Evolutionary conservation across 2,113 vertebrate species (phyloP).

Genomic region (Zingel zingel): DNA sequence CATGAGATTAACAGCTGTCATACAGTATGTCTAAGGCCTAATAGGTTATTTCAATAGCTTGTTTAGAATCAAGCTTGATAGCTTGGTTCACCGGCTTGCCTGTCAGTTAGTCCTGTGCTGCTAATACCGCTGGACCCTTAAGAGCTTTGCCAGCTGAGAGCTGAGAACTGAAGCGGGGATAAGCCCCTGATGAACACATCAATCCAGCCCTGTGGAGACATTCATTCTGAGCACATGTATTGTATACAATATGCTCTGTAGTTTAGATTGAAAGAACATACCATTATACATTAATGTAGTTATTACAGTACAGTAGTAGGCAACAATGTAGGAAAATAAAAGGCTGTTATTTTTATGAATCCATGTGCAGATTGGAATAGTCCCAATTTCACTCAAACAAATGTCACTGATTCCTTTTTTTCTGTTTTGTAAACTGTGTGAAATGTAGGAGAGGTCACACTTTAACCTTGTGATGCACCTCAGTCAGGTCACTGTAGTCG

Average conservation of each 20-base stretch:
- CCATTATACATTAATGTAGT: background rate
- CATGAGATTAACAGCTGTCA: background rate
- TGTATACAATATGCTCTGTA: background rate
- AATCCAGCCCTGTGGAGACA: slow-evolving; percentile 1
- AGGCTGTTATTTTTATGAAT: background rate
- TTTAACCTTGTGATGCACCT: slow-evolving; percentile 36
- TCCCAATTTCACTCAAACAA: background rate
- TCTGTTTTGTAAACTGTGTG: slow-evolving; percentile 3
- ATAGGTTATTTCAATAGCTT: slow-evolving; percentile 5
- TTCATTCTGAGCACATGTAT: background rate
- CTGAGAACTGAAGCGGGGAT: slow-evolving; percentile 47
- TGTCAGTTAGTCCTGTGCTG: slow-evolving; percentile 12
- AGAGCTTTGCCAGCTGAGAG: slow-evolving; percentile 26
- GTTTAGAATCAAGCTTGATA: background rate
- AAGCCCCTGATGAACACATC: slow-evolving; percentile 41
- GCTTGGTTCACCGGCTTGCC: background rate
- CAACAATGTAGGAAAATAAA: background rate
- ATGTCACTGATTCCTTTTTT: background rate
- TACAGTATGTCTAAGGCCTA: background rate
- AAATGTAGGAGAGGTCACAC: slow-evolving; percentile 31
- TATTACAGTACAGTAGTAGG: background rate
- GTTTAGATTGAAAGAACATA: background rate
- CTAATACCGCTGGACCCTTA: slow-evolving; percentile 10
- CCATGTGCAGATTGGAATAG: background rate
- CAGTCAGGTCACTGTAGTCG: slow-evolving; percentile 34